Conservation (phyloP, 2,888 invertebrate genomes). For the Nomada ruficornis region DNA sequence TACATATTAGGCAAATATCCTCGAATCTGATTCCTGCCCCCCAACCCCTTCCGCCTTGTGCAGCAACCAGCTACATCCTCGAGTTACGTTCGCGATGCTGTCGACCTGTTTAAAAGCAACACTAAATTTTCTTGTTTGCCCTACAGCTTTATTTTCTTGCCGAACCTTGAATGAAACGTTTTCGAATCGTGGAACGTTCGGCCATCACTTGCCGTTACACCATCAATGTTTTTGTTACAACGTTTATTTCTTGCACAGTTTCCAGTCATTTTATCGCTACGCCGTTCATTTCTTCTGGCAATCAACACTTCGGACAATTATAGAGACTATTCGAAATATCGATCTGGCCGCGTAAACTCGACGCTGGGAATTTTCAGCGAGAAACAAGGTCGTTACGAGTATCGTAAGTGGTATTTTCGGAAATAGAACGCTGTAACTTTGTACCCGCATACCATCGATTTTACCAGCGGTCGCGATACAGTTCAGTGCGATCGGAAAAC, state of each 20-base stretch:
- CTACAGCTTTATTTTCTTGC: too few species aligned
- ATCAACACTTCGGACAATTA: conserved; percentile 29
- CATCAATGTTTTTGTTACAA: too few species aligned
- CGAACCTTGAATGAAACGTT: neutral
- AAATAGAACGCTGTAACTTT: conserved; percentile 30
- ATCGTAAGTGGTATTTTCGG: conserved; percentile 36
- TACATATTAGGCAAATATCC: conserved; percentile 72
- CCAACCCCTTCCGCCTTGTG: neutral
- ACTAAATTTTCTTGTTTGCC: too few species aligned
- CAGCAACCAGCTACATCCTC: neutral
- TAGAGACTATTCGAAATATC: conserved; percentile 32
- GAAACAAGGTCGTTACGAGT: conserved; percentile 29
- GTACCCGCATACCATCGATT: conserved; percentile 28
- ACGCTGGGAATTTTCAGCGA: conserved; percentile 18
- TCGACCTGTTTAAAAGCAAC: too few species aligned
- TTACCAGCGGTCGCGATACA: conserved; percentile 12
- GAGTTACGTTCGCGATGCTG: too few species aligned
- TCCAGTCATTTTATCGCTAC: conserved; percentile 1
- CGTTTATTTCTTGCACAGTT: neutral
- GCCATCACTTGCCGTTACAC: too few species aligned
- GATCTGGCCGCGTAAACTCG: conserved; percentile 20
- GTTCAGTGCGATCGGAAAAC: conserved; percentile 24
- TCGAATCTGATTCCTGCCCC: conserved; percentile 43
- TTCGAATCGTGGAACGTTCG: too few species aligned
- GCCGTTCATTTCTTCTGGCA: conserved; percentile 22